Conservation (phyloP, 2,113 vertebrate species). For the Peromyscus californicus region DNA sequence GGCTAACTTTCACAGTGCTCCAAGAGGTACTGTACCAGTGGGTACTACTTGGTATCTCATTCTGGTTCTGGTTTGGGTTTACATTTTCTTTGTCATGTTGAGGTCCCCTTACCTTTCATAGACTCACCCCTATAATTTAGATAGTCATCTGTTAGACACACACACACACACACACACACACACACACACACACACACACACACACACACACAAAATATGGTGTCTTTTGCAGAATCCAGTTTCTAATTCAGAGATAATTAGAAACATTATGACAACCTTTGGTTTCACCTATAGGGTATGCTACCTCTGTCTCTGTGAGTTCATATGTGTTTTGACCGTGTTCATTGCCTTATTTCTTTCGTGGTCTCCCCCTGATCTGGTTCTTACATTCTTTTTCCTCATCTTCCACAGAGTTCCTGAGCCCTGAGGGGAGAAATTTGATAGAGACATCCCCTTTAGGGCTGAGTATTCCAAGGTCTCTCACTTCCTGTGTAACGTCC, state of each 20-base stretch:
- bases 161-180: neutral
- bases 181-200: no score
- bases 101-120: neutral
- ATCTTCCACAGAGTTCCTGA: neutral
- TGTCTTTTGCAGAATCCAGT: neutral
- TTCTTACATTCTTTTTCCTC: neutral
- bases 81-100: neutral
- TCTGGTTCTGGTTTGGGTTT: constrained; percentile 26
- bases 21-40: no score
- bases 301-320: neutral
- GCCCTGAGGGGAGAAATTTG: neutral
- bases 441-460: neutral
- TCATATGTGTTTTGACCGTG: neutral
- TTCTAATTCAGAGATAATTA: constrained; percentile 72
- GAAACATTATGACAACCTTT: constrained; percentile 26
- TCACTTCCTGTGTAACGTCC: neutral
- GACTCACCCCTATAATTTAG: neutral
- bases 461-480: neutral
- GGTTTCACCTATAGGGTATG: neutral
- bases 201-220: no score
- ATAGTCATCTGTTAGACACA: neutral
- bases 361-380: neutral
- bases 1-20: neutral
- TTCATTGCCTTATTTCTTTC: neutral
- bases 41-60: neutral